Evolutionary conservation across 2,888 invertebrate species (phyloP), one percentile per base, ranked within the genome.

Genomic region (Agriopis leucophaearia): DNA sequence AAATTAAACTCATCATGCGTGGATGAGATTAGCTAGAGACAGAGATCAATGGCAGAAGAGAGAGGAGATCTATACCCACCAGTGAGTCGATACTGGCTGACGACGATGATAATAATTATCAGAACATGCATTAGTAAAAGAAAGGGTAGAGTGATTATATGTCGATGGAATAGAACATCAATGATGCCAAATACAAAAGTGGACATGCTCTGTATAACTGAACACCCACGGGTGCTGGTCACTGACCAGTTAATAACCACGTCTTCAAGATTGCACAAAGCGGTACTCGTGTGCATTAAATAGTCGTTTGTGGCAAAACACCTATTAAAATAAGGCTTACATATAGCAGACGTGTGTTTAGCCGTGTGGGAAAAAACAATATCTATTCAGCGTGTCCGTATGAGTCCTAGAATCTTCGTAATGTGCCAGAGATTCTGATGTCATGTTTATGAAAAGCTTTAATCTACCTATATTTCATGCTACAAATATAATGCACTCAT

Each of bases 211-310:
- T 45, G 59, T 68, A 68, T 56, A 64, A 16, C 4, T 64, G 47
- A 64, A 68, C 74, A 73, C 73, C 68, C 70, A 70, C 73, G 69
- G 69, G 72, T 69, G 70, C 59, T 71, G 72, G 74, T 72, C 71
- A 75, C 48, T 71, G 74, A 75, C 74, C 75, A 72, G 59, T 68
- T 72, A 74, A 74, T 73, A 70, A 64, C 56, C 57, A 66, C 69
- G 61, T 71, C 68, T 68, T 64, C 55, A 59, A 47, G 52, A 65
- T 63, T 52, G 69, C 68, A 66, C 55, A 61, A 56, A 72, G 64
- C 69, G 67, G 72, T 65, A 67, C 65, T 57, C 51, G 1, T 45
- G 38, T 65, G 67, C 69, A 74, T 74, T 71, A 74, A 72, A 72
- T 55, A 68, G 62, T 59, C 66, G 69, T 70, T 75, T 71, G 71